phyloP scores from a whole-genome alignment of 2,113 vertebrate species.

The Plecturocebus donacophilus region DNA sequence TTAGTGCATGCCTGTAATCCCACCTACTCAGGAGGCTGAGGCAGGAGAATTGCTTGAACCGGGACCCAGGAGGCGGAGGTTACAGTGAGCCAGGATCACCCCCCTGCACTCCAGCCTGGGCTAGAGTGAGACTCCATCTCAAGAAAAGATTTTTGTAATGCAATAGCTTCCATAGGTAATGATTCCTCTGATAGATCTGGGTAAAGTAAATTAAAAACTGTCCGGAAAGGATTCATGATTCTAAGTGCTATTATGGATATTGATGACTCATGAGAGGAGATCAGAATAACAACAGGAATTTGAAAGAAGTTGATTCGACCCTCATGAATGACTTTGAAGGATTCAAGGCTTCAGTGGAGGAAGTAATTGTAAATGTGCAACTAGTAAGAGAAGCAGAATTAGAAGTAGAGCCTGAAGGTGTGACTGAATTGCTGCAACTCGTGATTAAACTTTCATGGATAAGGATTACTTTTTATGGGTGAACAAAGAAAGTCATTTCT shows the following conservation, averaged over 20 bases:
- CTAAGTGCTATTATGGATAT: not conserved
- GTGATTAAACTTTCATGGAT: not conserved
- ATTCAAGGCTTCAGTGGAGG: not conserved
- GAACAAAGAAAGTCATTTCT: not conserved
- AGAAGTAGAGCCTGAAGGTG: not conserved
- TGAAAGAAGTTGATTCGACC: not conserved
- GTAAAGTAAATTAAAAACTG: not conserved
- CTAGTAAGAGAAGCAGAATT: not conserved
- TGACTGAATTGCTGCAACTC: not conserved
- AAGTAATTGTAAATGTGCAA: not conserved
- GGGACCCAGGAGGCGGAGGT: too few species aligned
- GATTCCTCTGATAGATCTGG: not conserved
- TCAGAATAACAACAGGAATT: not conserved
- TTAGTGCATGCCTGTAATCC: too few species aligned
- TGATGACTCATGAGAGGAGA: not conserved
- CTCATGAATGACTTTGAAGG: not conserved
- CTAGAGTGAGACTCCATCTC: too few species aligned
- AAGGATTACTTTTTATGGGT: not conserved
- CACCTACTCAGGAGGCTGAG: too few species aligned
- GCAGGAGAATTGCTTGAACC: too few species aligned
- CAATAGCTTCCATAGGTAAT: not conserved
- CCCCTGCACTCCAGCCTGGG: too few species aligned
- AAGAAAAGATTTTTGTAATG: not conserved
- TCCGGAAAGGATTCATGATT: not conserved
- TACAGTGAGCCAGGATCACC: too few species aligned